phyloP scores from a whole-genome alignment of 2,113 vertebrate species.

The Salvelinus sp. region DNA sequence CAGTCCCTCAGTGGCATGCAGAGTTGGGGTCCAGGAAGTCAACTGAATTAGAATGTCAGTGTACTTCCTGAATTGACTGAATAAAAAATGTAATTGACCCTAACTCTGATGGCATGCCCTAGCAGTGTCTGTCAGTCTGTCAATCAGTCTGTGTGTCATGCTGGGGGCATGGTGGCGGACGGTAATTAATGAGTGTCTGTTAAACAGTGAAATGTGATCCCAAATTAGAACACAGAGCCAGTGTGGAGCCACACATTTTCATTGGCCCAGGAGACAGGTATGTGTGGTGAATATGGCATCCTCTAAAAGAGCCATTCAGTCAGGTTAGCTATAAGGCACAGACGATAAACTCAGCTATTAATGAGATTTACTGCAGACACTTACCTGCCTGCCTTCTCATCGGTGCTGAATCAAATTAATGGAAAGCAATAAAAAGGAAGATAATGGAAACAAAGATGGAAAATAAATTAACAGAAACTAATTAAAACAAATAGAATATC shows the following conservation, averaged over 20 bases:
- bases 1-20: background rate
- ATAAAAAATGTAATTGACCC: no score
- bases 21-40: no score
- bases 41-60: background rate
- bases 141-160: conserved; percentile 50
- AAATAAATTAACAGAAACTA: background rate
- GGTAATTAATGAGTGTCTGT: conserved; percentile 73
- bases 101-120: conserved; percentile 3
- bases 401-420: no score
- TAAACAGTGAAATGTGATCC: conserved; percentile 52
- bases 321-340: background rate
- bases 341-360: background rate
- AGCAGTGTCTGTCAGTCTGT: background rate
- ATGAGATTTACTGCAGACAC: conserved; percentile 18
- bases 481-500: no score
- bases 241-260: conserved; percentile 53
- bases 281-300: background rate
- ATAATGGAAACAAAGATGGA: no score
- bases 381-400: no score
- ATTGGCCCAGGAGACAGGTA: conserved; percentile 46
- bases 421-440: no score
- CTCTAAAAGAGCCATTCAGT: conserved; percentile 15
- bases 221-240: conserved; percentile 65
- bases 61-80: no score
- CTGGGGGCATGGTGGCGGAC: conserved; percentile 47